Evolutionary conservation across 2,113 vertebrate species (phyloP).

Genomic region (Hemichromis elongatus): DNA sequence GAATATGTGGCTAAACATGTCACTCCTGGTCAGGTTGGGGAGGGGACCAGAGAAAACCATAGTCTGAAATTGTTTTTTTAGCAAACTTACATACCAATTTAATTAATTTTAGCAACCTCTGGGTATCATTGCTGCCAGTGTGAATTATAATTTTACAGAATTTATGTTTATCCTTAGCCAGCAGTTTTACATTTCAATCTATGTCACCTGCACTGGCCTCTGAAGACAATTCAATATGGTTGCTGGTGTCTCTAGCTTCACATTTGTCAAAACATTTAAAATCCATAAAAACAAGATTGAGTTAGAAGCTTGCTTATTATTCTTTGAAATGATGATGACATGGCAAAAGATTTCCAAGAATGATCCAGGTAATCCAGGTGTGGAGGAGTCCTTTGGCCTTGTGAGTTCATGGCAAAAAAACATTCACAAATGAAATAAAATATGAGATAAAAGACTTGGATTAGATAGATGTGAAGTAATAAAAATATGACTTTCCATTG

Average conservation of each 20-base stretch:
- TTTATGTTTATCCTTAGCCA: background rate
- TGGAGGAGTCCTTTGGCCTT: rapidly evolving
- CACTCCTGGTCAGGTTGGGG: background rate
- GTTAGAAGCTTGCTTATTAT: background rate
- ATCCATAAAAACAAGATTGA: background rate
- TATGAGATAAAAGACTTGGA: background rate
- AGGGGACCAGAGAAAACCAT: background rate
- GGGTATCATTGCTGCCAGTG: background rate
- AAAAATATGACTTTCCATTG: background rate
- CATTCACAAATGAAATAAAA: background rate
- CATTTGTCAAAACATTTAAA: background rate
- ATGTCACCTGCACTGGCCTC: background rate
- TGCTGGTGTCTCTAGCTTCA: background rate
- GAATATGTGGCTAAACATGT: background rate
- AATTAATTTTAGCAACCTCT: background rate
- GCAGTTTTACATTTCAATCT: background rate
- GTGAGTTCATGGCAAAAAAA: background rate
- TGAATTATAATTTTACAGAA: background rate
- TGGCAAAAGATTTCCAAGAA: background rate
- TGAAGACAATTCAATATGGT: background rate
- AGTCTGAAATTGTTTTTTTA: background rate
- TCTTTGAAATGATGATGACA: background rate
- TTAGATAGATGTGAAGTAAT: background rate
- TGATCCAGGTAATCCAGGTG: background rate
- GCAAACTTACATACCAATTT: background rate